A percentile compares a stretch with the other conserved stretches of the same genome.
phyloP scores from a whole-genome alignment of 2,113 vertebrate genomes.

The Pogonocichla stellata region DNA sequence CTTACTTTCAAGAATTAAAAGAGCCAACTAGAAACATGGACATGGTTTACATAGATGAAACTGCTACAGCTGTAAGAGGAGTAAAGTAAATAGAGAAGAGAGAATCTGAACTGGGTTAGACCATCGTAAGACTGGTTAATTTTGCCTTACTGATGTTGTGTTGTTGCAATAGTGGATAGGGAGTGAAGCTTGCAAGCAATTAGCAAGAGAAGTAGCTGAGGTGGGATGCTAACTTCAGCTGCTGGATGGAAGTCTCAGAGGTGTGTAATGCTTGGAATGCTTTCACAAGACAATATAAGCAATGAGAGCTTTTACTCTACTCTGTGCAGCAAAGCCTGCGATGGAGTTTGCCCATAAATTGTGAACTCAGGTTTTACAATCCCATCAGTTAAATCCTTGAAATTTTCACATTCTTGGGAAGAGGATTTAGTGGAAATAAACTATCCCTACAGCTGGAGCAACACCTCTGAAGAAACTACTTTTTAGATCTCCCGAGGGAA shows the following conservation, averaged over 20 bases:
- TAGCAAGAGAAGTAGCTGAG: neutral
- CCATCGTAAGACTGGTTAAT: neutral
- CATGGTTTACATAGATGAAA: neutral
- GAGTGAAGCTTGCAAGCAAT: neutral
- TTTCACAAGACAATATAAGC: neutral
- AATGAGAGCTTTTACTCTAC: neutral
- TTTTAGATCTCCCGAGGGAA: neutral
- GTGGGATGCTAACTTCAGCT: neutral
- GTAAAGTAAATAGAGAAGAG: neutral
- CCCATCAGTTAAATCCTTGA: neutral
- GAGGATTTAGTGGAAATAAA: neutral
- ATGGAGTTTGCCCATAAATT: neutral
- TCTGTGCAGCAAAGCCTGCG: neutral
- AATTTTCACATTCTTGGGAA: neutral
- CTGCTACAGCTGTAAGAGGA: neutral
- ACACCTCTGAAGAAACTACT: neutral
- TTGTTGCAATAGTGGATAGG: neutral
- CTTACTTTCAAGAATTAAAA: neutral
- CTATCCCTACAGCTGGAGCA: neutral
- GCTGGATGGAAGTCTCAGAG: neutral
- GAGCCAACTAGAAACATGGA: neutral
- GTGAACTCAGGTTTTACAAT: neutral
- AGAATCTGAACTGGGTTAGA: neutral
- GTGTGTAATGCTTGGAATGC: neutral
- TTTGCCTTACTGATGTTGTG: neutral